Conservation (phyloP, 2,888 invertebrate genomes). For the Chironomus riparius region DNA sequence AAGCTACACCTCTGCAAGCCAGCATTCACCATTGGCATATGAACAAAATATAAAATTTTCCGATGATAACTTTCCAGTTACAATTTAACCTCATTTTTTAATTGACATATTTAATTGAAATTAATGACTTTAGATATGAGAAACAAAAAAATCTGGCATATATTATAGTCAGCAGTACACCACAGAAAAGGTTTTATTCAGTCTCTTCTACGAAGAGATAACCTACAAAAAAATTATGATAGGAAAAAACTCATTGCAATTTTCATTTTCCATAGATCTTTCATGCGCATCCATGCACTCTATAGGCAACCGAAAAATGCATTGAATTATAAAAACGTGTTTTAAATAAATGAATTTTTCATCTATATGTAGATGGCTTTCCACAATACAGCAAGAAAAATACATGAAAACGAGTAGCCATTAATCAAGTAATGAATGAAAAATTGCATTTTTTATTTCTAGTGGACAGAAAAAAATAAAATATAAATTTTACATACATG, state of each 20-base stretch:
- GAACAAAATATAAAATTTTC: not conserved
- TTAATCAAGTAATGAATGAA: conserved; percentile 9
- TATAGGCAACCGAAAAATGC: not conserved
- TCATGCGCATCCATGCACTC: not conserved
- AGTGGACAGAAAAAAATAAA: not conserved
- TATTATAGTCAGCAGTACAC: too few relatives aligned
- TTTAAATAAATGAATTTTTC: conserved; percentile 30
- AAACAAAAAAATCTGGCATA: not conserved
- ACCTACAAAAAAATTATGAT: not conserved
- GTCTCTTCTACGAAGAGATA: not conserved
- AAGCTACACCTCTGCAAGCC: too few relatives aligned
- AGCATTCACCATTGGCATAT: too few relatives aligned
- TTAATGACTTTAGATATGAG: conserved; percentile 7
- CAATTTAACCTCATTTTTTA: not conserved
- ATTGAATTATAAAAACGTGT: not conserved
- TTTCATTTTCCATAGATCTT: not conserved
- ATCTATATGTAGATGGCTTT: conserved; percentile 35
- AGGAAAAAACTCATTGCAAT: not conserved
- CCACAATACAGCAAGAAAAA: not conserved
- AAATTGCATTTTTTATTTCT: not conserved
- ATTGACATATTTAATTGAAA: conserved; percentile 21
- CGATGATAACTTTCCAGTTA: not conserved
- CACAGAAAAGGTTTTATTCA: not conserved
- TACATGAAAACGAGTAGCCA: not conserved
- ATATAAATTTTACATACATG: not conserved